These are phyloP conservation scores for Aphidius colemani DNA, from an alignment of 2,888 invertebrate species.

Conservation along the genomic window DNA sequence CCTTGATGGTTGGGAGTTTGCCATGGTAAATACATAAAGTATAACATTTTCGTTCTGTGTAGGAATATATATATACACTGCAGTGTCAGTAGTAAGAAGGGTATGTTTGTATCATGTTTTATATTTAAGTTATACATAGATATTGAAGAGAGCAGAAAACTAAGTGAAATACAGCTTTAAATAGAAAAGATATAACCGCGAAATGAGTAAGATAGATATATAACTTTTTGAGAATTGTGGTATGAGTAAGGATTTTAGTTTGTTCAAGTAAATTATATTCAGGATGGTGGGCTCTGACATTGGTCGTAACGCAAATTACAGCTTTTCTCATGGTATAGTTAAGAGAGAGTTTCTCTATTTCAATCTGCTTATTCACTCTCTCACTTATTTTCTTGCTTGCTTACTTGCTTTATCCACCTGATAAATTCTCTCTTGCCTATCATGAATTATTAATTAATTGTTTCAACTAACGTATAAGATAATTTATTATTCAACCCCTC, in stretches of 20 bases:
- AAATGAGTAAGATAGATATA: conserved; percentile 29
- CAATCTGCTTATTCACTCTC: conserved; percentile 33
- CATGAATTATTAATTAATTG: conserved; percentile 62
- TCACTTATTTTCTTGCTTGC: too few species aligned
- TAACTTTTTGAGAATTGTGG: conserved; percentile 25
- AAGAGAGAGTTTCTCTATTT: conserved; percentile 18
- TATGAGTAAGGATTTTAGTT: conserved; percentile 51
- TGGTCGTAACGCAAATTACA: conserved; percentile 58
- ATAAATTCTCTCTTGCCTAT: conserved; percentile 55
- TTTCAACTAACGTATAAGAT: conserved; percentile 55
- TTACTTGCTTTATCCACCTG: conserved; percentile 43
- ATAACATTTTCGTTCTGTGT: conserved; percentile 30
- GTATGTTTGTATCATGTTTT: too few species aligned
- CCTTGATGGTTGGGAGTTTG: conserved; percentile 20
- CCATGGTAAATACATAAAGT: conserved; percentile 28
- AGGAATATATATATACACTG: neutral
- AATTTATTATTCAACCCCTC: conserved; percentile 57
- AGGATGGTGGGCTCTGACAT: conserved; percentile 53
- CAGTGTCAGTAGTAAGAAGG: too few species aligned
- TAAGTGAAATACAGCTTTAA: conserved; percentile 16
- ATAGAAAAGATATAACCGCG: conserved; percentile 4
- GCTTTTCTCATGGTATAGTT: conserved; percentile 38
- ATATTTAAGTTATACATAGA: neutral
- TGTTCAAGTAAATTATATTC: conserved; percentile 60
- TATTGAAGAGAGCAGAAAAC: conserved; percentile 16